Evolutionary conservation across 2,113 vertebrate genomes (phyloP).

Genomic region (Columba janthina): DNA sequence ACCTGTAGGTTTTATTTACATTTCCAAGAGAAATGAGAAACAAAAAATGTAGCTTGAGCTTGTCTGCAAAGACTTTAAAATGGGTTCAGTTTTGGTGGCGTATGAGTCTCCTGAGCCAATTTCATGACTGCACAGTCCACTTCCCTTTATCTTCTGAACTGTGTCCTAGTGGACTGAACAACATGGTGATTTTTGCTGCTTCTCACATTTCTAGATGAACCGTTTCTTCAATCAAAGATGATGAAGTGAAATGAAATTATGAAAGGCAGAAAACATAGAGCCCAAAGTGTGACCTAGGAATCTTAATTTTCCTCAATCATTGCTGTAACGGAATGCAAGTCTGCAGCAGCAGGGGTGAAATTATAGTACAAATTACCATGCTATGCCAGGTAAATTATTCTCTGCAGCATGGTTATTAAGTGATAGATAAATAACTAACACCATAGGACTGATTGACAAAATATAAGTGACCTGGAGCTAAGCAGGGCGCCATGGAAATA

Average conservation of each 20-base stretch:
- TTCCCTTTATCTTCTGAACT: not conserved
- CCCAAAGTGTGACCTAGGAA: conserved; percentile 77
- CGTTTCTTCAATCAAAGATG: conserved; percentile 49
- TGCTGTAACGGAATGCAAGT: conserved; percentile 76
- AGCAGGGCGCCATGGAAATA: conserved; percentile 73
- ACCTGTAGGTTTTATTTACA: not conserved
- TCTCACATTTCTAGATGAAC: conserved; percentile 55
- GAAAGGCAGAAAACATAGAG: conserved; percentile 73
- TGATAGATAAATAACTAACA: conserved; percentile 85
- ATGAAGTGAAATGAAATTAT: conserved; percentile 72
- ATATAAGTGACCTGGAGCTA: conserved; percentile 79
- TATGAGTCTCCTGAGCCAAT: not conserved
- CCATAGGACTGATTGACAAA: conserved; percentile 80
- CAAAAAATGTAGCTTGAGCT: not conserved
- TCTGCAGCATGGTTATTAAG: conserved; percentile 79
- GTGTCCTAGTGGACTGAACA: conserved; percentile 9
- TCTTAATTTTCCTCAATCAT: conserved; percentile 81
- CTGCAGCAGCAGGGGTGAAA: conserved; percentile 79
- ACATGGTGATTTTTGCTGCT: not conserved
- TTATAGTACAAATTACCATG: conserved; percentile 82
- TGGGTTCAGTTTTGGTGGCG: not conserved
- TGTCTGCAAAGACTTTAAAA: not conserved
- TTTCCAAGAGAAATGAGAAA: not conserved
- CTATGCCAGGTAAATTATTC: conserved; percentile 81
- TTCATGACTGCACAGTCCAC: not conserved